Percentiles rank a stretch among this genome's conserved stretches.
Conservation (phyloP, 2,888 invertebrate species). For the Eubasilissa splendida region DNA sequence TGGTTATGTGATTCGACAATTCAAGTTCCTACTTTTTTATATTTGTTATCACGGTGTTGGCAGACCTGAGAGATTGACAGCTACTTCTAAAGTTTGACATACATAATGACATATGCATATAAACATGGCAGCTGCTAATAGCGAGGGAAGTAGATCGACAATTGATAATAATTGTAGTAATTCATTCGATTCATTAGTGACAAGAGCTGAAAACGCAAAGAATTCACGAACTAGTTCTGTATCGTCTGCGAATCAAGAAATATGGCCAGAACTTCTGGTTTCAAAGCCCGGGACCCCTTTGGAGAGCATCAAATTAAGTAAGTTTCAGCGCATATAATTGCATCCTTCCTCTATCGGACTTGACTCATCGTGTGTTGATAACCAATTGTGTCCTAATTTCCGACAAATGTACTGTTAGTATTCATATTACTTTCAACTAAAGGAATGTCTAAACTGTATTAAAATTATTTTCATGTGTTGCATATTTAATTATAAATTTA, state of each 20-base stretch:
- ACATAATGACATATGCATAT: slow-evolving; percentile 27
- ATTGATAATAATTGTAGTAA: slow-evolving; percentile 39
- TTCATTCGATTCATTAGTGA: slow-evolving; percentile 28
- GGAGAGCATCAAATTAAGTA: slow-evolving; percentile 68
- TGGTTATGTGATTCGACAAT: neutral
- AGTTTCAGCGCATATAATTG: slow-evolving; percentile 61
- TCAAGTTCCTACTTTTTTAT: slow-evolving; percentile 5
- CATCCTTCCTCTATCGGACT: slow-evolving; percentile 5
- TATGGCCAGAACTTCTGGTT: slow-evolving; percentile 71
- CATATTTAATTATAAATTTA: too few species aligned
- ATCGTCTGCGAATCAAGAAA: slow-evolving; percentile 58
- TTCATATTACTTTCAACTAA: too few species aligned
- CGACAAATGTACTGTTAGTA: neutral
- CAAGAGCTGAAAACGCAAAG: slow-evolving; percentile 34
- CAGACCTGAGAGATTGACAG: slow-evolving; percentile 50
- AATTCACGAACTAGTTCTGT: slow-evolving; percentile 33
- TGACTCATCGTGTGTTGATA: slow-evolving; percentile 19
- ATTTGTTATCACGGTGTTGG: slow-evolving; percentile 32
- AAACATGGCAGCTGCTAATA: slow-evolving; percentile 52
- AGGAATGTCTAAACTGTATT: too few species aligned
- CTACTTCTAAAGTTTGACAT: slow-evolving; percentile 4
- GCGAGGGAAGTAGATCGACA: slow-evolving; percentile 36
- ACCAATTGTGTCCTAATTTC: neutral
- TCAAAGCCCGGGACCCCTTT: slow-evolving; percentile 69
- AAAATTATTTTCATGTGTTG: too few species aligned